These are phyloP conservation scores for Octomys mimax DNA, from an alignment of 2,797 vertebrate species.

Conservation along the genomic window DNA sequence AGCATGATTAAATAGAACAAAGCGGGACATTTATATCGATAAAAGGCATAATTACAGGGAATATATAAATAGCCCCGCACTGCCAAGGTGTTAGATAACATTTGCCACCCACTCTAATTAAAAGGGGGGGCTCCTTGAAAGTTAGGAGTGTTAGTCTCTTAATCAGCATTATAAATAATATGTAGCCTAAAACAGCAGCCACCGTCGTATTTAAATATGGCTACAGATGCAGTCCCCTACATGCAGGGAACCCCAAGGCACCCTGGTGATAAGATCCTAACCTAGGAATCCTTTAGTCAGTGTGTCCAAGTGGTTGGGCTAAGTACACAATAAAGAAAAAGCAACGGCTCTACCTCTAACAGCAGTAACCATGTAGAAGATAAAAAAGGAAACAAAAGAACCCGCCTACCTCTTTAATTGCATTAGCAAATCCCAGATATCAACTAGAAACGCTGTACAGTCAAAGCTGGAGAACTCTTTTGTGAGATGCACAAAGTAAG, in stretches of 20 bases:
- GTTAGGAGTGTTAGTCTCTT: not conserved
- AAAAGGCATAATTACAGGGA: slow-evolving; percentile 44
- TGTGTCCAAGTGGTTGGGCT: not conserved
- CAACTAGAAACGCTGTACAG: not conserved
- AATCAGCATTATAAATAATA: slow-evolving; percentile 34
- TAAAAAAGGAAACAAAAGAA: not conserved
- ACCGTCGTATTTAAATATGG: not conserved
- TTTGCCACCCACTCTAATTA: slow-evolving; percentile 65
- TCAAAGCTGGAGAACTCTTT: slow-evolving; percentile 13
- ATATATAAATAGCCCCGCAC: slow-evolving; percentile 59
- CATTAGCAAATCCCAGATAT: not conserved
- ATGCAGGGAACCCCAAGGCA: not conserved
- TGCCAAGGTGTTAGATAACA: slow-evolving; percentile 42
- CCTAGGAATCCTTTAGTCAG: not conserved
- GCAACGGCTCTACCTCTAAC: not conserved
- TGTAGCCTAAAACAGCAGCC: not conserved
- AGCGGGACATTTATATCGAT: slow-evolving; percentile 46
- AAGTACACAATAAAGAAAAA: not conserved
- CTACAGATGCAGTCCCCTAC: not conserved
- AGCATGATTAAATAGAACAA: slow-evolving; percentile 28
- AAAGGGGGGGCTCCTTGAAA: slow-evolving; percentile 56
- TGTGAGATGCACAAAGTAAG: slow-evolving; percentile 28
- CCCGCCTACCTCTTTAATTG: not conserved
- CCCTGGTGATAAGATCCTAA: not conserved
- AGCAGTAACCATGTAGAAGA: not conserved